These are phyloP conservation scores for Polyommatus icarus DNA, from an alignment of 2,888 invertebrate species.

Conservation along the genomic window DNA sequence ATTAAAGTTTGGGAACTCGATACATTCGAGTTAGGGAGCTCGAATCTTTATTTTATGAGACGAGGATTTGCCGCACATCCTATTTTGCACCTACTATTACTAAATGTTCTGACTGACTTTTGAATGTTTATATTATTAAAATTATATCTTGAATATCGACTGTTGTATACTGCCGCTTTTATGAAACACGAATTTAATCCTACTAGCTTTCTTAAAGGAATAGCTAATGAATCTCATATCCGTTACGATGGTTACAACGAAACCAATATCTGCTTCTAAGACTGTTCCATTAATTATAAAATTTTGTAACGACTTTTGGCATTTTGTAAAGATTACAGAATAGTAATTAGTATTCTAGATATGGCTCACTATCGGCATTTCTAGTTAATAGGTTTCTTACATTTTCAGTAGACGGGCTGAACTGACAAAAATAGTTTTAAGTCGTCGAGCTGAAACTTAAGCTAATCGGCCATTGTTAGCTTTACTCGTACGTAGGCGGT, in stretches of 20 bases:
- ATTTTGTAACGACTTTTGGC: background rate
- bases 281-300: slow-evolving; percentile 6
- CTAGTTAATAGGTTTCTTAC: slow-evolving; percentile 13
- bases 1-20: background rate
- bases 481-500: slow-evolving; percentile 32
- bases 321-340: slow-evolving; percentile 17
- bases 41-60: background rate
- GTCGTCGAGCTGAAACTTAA: slow-evolving; percentile 9
- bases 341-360: background rate
- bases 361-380: slow-evolving; percentile 29
- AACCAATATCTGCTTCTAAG: slow-evolving; percentile 43
- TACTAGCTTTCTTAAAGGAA: slow-evolving; percentile 32
- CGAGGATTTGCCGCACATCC: slow-evolving; percentile 18
- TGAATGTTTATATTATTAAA: slow-evolving; percentile 35
- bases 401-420: slow-evolving; percentile 4
- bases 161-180: slow-evolving; percentile 36
- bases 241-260: slow-evolving; percentile 46
- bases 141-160: slow-evolving; percentile 33
- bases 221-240: slow-evolving; percentile 29
- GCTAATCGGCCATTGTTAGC: slow-evolving; percentile 30
- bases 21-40: background rate
- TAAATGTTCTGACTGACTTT: slow-evolving; percentile 29
- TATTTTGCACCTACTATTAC: slow-evolving; percentile 16
- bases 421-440: slow-evolving; percentile 17
- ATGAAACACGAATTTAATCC: slow-evolving; percentile 31